Evolutionary conservation across 2,797 vertebrate species (phyloP), one percentile per base, ranked within the genome.

Genomic region (Rhabdophis nuchalis): DNA sequence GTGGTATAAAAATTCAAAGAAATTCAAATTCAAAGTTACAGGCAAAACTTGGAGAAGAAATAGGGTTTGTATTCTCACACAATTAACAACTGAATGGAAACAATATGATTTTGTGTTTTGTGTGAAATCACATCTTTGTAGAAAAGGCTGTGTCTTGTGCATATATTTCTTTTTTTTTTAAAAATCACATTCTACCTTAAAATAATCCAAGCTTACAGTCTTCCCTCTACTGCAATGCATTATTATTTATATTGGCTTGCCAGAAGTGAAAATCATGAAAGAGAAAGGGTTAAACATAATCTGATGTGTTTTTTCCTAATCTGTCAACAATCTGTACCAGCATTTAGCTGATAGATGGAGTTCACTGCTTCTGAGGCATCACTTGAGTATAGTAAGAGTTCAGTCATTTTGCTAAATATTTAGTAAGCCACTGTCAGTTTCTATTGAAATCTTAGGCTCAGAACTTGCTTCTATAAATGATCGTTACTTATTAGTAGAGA

Each of bases 1-100:
- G n/a, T n/a, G n/a, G n/a, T n/a, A n/a, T n/a, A n/a, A n/a, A n/a
- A n/a, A n/a, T n/a, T n/a, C n/a, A n/a, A n/a, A n/a, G n/a, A n/a
- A n/a, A n/a, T n/a, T n/a, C n/a, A n/a, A n/a, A n/a, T n/a, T n/a
- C n/a, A n/a, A n/a, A n/a, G 32, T 36, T 72, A 72, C 68, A 72
- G 32, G 64, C 16, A 72, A 36, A 72, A 36, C 46, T 93, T 85
- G 56, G 88, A 90, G 91, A 88, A 92, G 54, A 82, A 27, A 52
- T 96, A 90, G 89, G 16, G 54, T 90, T 92, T 87, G 92, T 91
- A 91, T 88, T 86, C 93, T 85, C 50, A 8, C 0, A 85, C 36
- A 77, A 4, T 92, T 90, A 89, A 87, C 92, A 88, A 61, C 89
- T 77, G n/a, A 29, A 54, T 3, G 25, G 29, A 86, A 92, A 91